phyloP scores from a whole-genome alignment of 2,113 vertebrate species.

The Microtus ochrogaster region DNA sequence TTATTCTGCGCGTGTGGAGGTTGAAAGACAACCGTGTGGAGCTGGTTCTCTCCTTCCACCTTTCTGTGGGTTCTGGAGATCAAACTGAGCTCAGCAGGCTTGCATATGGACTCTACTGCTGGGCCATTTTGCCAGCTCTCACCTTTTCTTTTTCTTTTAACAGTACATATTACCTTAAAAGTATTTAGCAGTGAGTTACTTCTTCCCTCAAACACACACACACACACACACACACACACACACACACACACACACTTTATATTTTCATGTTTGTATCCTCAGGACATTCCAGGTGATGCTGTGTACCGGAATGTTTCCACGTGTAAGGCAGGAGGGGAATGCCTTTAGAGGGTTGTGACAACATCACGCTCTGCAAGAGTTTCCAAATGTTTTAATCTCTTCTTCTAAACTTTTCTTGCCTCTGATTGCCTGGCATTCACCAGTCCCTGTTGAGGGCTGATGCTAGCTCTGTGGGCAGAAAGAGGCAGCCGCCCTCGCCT shows the following conservation, averaged over 20 bases:
- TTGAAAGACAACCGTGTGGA: too few species aligned
- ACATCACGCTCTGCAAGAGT: not conserved
- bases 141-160: not conserved
- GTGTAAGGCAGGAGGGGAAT: not conserved
- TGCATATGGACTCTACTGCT: not conserved
- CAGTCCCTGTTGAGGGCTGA: too few species aligned
- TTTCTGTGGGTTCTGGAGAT: not conserved
- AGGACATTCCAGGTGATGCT: not conserved
- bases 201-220: too few species aligned
- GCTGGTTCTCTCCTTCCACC: too few species aligned
- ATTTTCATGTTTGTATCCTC: not conserved
- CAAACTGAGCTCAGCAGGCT: not conserved
- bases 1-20: too few species aligned
- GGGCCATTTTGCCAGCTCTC: not conserved
- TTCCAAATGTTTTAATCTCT: not conserved
- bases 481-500: not conserved
- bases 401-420: not conserved
- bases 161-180: not conserved
- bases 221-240: not conserved
- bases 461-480: not conserved
- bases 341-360: not conserved
- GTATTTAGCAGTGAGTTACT: not conserved
- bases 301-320: not conserved
- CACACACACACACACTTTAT: not conserved
- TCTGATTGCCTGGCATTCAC: not conserved